Evolutionary conservation across 1,140 invertebrate species (phyloP).

Genomic region (Spodoptera frugiperda): DNA sequence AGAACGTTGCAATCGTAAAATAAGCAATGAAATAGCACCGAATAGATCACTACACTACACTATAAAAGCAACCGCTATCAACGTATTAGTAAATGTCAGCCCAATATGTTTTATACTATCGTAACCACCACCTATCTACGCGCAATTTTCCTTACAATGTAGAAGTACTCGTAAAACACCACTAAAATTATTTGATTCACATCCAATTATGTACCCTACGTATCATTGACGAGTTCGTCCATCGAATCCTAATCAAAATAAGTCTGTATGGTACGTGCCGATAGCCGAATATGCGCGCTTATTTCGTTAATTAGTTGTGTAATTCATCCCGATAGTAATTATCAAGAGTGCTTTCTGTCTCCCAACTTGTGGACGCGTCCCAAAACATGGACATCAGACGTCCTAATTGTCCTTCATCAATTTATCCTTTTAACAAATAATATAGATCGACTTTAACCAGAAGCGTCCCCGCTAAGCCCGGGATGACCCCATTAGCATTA

Average conservation of each 20-base stretch:
- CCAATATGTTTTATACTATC: conserved; percentile 32
- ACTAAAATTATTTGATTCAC: too few relatives aligned
- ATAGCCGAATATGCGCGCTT: too few relatives aligned
- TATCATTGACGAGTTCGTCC: too few relatives aligned
- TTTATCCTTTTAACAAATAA: not conserved
- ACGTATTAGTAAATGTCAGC: conserved; percentile 40
- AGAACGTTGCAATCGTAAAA: conserved; percentile 35
- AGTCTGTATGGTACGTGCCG: too few relatives aligned
- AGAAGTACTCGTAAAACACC: too few relatives aligned
- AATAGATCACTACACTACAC: conserved; percentile 30
- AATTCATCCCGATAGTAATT: too few relatives aligned
- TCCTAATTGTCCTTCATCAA: not conserved
- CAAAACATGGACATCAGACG: too few relatives aligned
- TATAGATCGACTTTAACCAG: not conserved
- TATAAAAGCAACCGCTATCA: conserved; percentile 42
- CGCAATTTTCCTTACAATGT: not conserved
- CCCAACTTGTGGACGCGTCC: too few relatives aligned
- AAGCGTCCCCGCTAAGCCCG: not conserved
- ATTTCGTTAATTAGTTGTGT: too few relatives aligned
- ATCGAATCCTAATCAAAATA: too few relatives aligned
- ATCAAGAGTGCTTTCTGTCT: too few relatives aligned
- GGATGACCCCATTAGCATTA: not conserved
- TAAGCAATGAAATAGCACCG: conserved; percentile 27
- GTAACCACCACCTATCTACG: not conserved
- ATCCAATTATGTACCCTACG: too few relatives aligned